Percentiles rank a stretch among this genome's conserved stretches.
Conservation (phyloP, 2,888 invertebrate species). For the Phaonia tiefii region DNA sequence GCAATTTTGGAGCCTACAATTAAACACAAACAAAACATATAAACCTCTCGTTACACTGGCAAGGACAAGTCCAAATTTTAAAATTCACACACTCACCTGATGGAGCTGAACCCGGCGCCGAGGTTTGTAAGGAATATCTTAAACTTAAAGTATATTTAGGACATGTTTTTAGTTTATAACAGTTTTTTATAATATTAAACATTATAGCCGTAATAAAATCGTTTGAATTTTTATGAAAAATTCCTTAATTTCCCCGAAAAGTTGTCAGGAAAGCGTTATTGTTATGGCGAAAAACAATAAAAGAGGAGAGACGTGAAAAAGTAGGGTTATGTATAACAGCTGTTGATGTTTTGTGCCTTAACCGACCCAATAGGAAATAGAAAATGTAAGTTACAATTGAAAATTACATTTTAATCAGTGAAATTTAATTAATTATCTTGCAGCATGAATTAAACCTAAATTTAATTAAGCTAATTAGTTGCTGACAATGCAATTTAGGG, state of each 20-base stretch:
- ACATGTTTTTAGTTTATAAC: slow-evolving; percentile 38
- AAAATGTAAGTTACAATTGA: no score
- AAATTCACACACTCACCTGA: slow-evolving; percentile 19
- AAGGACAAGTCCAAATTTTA: no score
- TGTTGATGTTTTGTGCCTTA: slow-evolving; percentile 26
- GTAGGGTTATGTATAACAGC: slow-evolving; percentile 55
- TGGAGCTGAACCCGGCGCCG: not conserved
- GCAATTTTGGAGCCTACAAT: slow-evolving; percentile 66
- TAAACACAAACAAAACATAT: slow-evolving; percentile 9
- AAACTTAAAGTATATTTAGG: slow-evolving; percentile 11
- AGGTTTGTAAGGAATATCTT: slow-evolving; percentile 28
- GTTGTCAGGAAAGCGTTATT: not conserved
- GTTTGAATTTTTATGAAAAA: not conserved
- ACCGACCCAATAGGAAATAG: slow-evolving; percentile 34
- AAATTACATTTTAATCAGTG: no score
- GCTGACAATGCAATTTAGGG: no score
- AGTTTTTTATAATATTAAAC: slow-evolving; percentile 52
- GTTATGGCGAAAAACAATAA: not conserved
- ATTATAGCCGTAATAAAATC: slow-evolving; percentile 6
- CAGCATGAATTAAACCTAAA: no score
- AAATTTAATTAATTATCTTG: no score
- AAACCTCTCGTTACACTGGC: no score
- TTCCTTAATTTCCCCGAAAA: not conserved
- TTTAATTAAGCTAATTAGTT: no score
- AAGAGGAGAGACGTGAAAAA: not conserved